Percentiles rank a stretch among this genome's conserved stretches.
Evolutionary conservation across 35 echinoderm and acorn worm species (phyloP).

Genomic region (Chiridota heheva): DNA sequence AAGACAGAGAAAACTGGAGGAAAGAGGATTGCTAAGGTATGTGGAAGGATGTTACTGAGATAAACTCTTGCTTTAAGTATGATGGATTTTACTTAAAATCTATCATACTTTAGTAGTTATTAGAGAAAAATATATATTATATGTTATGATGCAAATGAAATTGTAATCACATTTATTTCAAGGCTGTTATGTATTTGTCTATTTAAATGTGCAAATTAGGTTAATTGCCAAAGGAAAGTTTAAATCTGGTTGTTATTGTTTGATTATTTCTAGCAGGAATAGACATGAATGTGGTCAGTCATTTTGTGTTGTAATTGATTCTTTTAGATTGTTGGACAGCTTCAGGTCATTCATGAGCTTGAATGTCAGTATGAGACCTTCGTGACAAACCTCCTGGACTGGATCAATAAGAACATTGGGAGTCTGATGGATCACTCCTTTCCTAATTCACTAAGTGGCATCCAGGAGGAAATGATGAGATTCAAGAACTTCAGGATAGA

Average conservation of each 20-base stretch:
- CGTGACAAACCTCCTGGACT: slow-evolving; percentile 72
- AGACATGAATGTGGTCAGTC: no score
- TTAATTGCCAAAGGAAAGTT: neutral
- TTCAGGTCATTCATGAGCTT: slow-evolving; percentile 67
- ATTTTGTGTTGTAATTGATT: neutral
- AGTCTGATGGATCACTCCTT: slow-evolving; percentile 69
- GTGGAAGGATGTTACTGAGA: neutral
- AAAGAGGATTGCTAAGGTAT: slow-evolving; percentile 96
- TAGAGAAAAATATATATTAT: no score
- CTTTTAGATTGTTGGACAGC: slow-evolving; percentile 69
- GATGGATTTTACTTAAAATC: no score
- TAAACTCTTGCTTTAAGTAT: no score
- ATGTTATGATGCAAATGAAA: no score
- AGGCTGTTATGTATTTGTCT: no score
- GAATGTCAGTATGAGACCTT: slow-evolving; percentile 78
- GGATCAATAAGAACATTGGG: slow-evolving; percentile 72
- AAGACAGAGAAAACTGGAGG: slow-evolving; percentile 90
- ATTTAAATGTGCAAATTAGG: neutral
- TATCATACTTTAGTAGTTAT: no score
- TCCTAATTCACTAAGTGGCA: slow-evolving; percentile 86
- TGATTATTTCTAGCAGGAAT: no score
- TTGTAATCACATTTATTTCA: no score
- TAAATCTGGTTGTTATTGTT: no score
- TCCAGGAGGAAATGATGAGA: slow-evolving; percentile 71
- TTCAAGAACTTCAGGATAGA: slow-evolving; percentile 87